A percentile compares a stretch with the other conserved stretches of the same genome.
Evolutionary conservation across 2,113 vertebrate genomes (phyloP).

Genomic region (Vireo altiloquus): DNA sequence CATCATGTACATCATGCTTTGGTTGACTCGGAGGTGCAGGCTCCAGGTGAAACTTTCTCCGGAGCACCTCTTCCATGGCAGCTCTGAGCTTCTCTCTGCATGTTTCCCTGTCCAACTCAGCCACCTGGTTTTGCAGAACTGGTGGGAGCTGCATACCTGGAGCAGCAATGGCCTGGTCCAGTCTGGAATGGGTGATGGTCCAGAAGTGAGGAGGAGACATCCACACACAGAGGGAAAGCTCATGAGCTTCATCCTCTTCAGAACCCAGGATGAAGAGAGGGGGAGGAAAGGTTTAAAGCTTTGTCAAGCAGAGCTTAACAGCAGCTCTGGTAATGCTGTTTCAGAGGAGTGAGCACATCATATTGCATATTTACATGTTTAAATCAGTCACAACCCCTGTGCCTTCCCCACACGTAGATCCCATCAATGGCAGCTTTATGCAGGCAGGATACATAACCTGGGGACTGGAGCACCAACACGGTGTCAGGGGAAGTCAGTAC

Average conservation of each 20-base stretch:
- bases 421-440: conserved; percentile 72
- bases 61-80: not conserved
- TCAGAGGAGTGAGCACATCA: not conserved
- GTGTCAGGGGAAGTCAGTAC: conserved; percentile 74
- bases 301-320: not conserved
- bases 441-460: conserved; percentile 62
- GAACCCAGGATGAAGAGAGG: not conserved
- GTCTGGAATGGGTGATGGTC: not conserved
- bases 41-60: not conserved
- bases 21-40: not conserved
- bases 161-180: not conserved
- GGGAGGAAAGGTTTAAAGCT: not conserved
- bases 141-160: not conserved
- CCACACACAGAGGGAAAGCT: not conserved
- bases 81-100: not conserved
- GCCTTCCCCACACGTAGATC: conserved; percentile 9
- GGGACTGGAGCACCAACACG: conserved; percentile 54
- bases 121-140: not conserved
- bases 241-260: not conserved
- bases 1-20: accelerated
- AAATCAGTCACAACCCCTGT: conserved; percentile 10
- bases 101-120: not conserved
- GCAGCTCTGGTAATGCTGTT: not conserved
- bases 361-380: not conserved
- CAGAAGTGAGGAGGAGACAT: not conserved